phyloP scores from a whole-genome alignment of 2,113 vertebrate species.

The Scytalopus superciliaris region DNA sequence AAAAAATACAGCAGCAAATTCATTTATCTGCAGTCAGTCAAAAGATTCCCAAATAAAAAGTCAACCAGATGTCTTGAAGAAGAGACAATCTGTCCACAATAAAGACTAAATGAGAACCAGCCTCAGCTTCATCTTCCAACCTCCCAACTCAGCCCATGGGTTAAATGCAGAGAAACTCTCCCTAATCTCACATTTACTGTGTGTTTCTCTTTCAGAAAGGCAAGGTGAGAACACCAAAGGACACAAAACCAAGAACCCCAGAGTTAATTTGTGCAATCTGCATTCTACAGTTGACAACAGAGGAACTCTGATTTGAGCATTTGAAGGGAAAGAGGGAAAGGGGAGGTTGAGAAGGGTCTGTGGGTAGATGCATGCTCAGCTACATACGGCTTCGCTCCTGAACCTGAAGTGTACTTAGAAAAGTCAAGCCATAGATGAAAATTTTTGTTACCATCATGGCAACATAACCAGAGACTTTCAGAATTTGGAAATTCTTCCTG shows the following conservation, averaged over 20 bases:
- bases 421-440: not conserved
- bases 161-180: not conserved
- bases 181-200: not conserved
- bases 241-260: not conserved
- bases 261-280: not conserved
- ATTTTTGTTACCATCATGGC: not conserved
- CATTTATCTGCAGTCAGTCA: not conserved
- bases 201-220: conserved; percentile 39
- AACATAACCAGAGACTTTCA: not conserved
- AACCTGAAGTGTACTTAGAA: not conserved
- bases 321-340: not conserved
- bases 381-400: rapidly evolving
- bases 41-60: not conserved
- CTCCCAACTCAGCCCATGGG: not conserved
- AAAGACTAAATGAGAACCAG: not conserved
- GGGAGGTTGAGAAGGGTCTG: not conserved
- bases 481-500: not conserved
- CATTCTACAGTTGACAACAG: not conserved
- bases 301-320: not conserved
- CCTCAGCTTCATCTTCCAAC: not conserved
- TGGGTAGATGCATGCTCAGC: not conserved
- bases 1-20: not conserved
- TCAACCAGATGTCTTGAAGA: not conserved
- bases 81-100: not conserved
- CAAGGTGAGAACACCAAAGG: not conserved